phyloP scores from a whole-genome alignment of 2,888 invertebrate species.

The Geophilus truncorum region DNA sequence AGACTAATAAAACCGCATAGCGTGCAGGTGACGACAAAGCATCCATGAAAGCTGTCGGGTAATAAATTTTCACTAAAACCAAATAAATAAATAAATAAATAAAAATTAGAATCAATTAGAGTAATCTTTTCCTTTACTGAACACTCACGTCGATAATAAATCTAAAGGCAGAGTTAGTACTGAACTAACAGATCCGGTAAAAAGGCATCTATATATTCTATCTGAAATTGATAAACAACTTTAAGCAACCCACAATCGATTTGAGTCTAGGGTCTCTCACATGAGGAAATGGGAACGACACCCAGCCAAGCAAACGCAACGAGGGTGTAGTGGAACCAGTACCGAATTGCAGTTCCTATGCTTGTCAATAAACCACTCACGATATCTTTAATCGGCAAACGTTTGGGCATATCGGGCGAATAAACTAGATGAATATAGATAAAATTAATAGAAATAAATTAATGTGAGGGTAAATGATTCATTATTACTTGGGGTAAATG shows the following conservation, averaged over 20 bases:
- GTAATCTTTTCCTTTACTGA: background rate
- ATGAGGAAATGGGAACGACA: slow-evolving; percentile 91
- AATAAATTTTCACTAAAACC: slow-evolving; percentile 70
- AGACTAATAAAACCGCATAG: slow-evolving; percentile 92
- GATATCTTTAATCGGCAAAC: slow-evolving; percentile 87
- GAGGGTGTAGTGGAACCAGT: slow-evolving; percentile 95
- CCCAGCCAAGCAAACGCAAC: slow-evolving; percentile 97
- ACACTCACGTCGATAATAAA: slow-evolving; percentile 71
- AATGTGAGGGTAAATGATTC: too few species aligned
- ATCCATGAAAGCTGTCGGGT: slow-evolving; percentile 91
- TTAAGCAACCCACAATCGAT: slow-evolving; percentile 28
- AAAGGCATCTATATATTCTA: slow-evolving; percentile 87
- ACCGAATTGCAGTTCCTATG: slow-evolving; percentile 84
- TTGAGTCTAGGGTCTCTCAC: slow-evolving; percentile 49
- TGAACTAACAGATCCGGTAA: slow-evolving; percentile 79
- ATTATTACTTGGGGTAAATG: slow-evolving; percentile 92
- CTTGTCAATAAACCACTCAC: slow-evolving; percentile 83
- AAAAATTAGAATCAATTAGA: background rate
- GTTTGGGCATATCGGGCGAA: slow-evolving; percentile 99
- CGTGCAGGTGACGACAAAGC: slow-evolving; percentile 94
- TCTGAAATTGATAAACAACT: slow-evolving; percentile 42
- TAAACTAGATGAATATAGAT: slow-evolving; percentile 58
- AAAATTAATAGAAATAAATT: background rate
- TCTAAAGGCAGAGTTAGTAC: slow-evolving; percentile 79
- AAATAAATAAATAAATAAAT: background rate